A percentile compares a stretch with the other conserved stretches of the same genome.
Evolutionary conservation across 2,888 invertebrate genomes (phyloP).

Genomic region (Oligia fasciuncula): DNA sequence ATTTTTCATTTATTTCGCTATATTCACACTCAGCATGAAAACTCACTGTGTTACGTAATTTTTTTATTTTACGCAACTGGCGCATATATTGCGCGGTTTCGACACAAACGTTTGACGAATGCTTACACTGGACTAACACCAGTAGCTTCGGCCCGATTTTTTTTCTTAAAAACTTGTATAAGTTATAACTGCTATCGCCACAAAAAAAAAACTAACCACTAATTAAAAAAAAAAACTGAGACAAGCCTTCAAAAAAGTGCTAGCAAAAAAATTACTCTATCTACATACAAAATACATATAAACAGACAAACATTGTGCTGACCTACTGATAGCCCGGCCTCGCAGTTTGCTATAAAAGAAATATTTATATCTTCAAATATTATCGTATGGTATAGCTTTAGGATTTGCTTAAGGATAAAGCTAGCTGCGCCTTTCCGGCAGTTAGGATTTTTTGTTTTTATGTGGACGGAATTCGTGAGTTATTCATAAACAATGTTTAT

Average conservation of each 20-base stretch:
- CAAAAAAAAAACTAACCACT: not conserved
- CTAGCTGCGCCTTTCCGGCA: constrained; percentile 19
- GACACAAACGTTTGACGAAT: constrained; percentile 4
- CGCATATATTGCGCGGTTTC: not conserved
- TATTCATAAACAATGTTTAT: constrained; percentile 43
- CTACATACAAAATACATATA: constrained; percentile 75
- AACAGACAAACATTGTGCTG: constrained; percentile 87
- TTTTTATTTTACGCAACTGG: no score
- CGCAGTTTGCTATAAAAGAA: constrained; percentile 93
- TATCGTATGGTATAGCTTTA: constrained; percentile 67
- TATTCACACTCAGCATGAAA: no score
- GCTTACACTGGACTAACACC: not conserved
- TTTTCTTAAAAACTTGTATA: no score
- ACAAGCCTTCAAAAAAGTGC: constrained; percentile 68
- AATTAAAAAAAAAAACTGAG: constrained; percentile 27
- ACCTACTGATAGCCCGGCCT: constrained; percentile 95
- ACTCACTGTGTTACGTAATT: no score
- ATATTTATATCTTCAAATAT: constrained; percentile 69
- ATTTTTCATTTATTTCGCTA: no score
- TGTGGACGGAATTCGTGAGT: constrained; percentile 41
- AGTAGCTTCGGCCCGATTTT: no score
- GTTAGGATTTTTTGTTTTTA: constrained; percentile 5
- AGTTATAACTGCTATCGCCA: not conserved
- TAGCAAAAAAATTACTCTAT: constrained; percentile 68
- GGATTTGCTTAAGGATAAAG: constrained; percentile 52